phyloP scores from a whole-genome alignment of 2,113 vertebrate species.

The Sebastes schlegelii region DNA sequence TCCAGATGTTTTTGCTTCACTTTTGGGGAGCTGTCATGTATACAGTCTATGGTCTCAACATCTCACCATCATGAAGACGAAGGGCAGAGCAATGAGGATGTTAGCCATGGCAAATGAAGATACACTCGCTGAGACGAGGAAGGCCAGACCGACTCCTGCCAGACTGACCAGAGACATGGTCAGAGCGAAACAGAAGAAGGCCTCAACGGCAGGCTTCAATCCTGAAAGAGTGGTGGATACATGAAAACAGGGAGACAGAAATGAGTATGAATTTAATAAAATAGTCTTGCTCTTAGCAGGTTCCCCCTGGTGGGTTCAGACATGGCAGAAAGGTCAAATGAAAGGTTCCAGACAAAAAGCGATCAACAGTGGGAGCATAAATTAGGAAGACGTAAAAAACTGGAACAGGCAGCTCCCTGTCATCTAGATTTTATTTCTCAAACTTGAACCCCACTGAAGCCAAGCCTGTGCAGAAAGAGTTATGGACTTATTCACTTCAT shows the following conservation, averaged over 20 bases:
- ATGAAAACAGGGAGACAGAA: not conserved
- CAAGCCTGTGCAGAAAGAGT: not conserved
- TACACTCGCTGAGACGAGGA: constrained; percentile 84
- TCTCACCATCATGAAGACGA: constrained; percentile 88
- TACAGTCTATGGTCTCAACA: not conserved
- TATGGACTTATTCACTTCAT: not conserved
- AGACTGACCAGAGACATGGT: constrained; percentile 85
- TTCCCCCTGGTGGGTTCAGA: not conserved
- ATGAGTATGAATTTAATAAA: not conserved
- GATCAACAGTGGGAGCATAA: not conserved
- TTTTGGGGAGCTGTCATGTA: too few species aligned
- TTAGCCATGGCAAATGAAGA: constrained; percentile 85
- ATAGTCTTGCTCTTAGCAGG: not conserved
- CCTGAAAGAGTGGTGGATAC: constrained; percentile 58
- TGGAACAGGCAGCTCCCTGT: not conserved
- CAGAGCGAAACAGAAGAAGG: constrained; percentile 82
- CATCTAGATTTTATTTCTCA: not conserved
- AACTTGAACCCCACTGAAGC: not conserved
- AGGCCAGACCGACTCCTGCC: constrained; percentile 83
- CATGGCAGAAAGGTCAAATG: constrained; percentile 2
- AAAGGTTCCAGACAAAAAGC: not conserved
- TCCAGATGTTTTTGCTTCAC: too few species aligned
- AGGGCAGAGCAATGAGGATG: constrained; percentile 84
- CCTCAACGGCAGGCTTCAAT: constrained; percentile 74
- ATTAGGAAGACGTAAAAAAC: not conserved